These are phyloP conservation scores for Drosophila nebulosa DNA, from an alignment of 1,140 invertebrate genomes.

Conservation along the genomic window DNA sequence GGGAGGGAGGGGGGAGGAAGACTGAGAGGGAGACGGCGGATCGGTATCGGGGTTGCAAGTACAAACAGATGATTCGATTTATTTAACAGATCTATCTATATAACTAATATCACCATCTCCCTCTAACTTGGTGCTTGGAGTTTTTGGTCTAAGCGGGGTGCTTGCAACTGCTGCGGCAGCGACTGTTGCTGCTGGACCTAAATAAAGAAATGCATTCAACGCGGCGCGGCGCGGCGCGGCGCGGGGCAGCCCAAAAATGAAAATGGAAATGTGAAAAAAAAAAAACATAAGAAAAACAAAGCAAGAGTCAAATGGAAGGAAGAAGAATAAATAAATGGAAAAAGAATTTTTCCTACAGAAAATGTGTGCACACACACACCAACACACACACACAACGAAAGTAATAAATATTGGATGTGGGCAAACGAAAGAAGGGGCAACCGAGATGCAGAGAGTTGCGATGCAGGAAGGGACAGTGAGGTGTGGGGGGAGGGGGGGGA, in stretches of 20 bases:
- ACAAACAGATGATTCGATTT: slow-evolving; percentile 60
- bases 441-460: too few species aligned
- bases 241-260: slow-evolving; percentile 1
- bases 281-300: neutral
- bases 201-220: slow-evolving; percentile 75
- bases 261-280: slow-evolving; percentile 12
- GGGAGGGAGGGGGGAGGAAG: neutral
- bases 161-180: slow-evolving; percentile 10
- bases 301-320: slow-evolving; percentile 4
- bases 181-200: slow-evolving; percentile 36
- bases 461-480: neutral
- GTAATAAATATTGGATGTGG: slow-evolving; percentile 80
- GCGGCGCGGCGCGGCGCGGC: slow-evolving; percentile 2
- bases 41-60: neutral
- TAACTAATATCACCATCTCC: neutral
- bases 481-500: slow-evolving; percentile 17
- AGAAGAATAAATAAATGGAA: slow-evolving; percentile 68
- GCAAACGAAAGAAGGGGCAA: neutral
- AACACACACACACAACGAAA: slow-evolving; percentile 18
- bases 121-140: neutral
- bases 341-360: slow-evolving; percentile 68
- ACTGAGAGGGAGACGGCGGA: neutral
- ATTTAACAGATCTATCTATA: slow-evolving; percentile 47
- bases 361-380: slow-evolving; percentile 45
- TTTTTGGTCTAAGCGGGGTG: slow-evolving; percentile 48